These are phyloP conservation scores for Euura lappo DNA, from an alignment of 1,140 invertebrate genomes.

Conservation along the genomic window DNA sequence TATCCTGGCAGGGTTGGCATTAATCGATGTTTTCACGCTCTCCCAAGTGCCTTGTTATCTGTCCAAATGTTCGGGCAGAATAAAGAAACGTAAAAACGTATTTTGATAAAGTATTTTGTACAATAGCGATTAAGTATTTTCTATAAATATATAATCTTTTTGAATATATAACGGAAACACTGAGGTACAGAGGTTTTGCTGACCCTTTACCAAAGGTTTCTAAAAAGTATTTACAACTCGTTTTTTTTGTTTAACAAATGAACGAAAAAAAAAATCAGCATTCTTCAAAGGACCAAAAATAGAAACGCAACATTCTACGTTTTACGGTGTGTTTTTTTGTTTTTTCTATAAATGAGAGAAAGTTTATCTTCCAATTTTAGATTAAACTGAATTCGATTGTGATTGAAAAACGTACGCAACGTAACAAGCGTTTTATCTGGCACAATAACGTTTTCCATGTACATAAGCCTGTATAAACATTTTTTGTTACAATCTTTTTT, in stretches of 20 bases:
- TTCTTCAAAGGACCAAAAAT: neutral
- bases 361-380: neutral
- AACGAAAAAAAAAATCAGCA: neutral
- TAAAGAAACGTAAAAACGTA: neutral
- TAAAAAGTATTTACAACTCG: neutral
- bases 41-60: neutral
- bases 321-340: neutral
- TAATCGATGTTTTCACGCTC: neutral
- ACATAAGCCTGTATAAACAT: conserved; percentile 1
- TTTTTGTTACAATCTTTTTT: neutral
- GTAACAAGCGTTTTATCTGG: neutral
- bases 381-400: neutral
- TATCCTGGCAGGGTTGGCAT: neutral
- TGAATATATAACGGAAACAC: neutral
- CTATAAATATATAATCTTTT: neutral
- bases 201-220: neutral
- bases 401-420: neutral
- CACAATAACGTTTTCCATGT: neutral
- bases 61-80: neutral
- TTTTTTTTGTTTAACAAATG: no score
- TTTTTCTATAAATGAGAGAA: neutral
- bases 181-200: neutral
- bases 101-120: neutral
- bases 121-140: neutral
- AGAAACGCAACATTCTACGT: neutral